Base-by-base conservation (phyloP, 35 echinoderm and acorn worm genomes). In the Nesometra sesokonis region DNA sequence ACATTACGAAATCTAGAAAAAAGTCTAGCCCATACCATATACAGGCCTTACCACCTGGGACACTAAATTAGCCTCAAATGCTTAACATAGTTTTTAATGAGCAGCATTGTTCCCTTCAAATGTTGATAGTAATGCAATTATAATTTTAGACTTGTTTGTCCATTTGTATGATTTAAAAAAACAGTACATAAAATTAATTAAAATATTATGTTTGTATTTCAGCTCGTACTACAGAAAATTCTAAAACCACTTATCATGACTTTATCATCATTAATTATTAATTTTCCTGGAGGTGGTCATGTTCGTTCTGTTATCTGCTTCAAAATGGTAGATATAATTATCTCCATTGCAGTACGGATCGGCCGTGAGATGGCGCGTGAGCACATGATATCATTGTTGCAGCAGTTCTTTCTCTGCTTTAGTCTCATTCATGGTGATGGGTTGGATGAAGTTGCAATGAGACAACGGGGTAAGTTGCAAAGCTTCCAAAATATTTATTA, bases 371-470 rank as follows among this genome's bases (percentile, higher is more conserved):
- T 88, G 89, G 86, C 89, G 7, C 67, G 95, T 7, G 93, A 94
- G 21, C 77, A 93, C 80, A 91, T 99, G 80, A 99, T 85, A 8
- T 57, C 77, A 1, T 36, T 94, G 11, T 87, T 99, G 30, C 90
- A 99, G 81, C 84, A 91, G 19, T 99, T 99, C 88, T 99, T 99
- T 77, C 78, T 93, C 34, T 91, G 96, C 37, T 99, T 99, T 86
- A 89, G 94, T 77, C 52, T 67, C 23, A 67, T 67, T 27, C 52
- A 67, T 67, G 52, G 23, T 1, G 23, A 67, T 27, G 52, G 52
- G 23, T 19, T 19, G 2, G 52, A 67, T 27, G 9, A 19, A 27
- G 9, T 67, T 11, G 52, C 52, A 11, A 9, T 67, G 21, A 9
- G 52, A 27, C 52, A 67, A 27, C 8, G 21, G 23, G 52, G 52